phyloP scores from a whole-genome alignment of 2,888 invertebrate species.

The Chalcosyrphus nemorum region DNA sequence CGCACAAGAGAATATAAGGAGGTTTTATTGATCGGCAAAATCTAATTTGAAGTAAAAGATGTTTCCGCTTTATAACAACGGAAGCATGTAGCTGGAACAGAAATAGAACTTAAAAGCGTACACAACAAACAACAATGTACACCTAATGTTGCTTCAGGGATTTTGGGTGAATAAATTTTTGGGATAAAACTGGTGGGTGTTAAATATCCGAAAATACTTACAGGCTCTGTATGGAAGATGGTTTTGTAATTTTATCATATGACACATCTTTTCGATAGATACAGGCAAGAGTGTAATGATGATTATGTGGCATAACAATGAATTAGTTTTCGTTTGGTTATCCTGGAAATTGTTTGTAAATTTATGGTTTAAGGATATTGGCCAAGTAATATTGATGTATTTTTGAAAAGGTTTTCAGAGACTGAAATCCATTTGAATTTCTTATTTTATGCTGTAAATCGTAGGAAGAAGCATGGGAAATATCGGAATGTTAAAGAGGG shows the following conservation, averaged over 20 bases:
- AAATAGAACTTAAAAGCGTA: constrained; percentile 54
- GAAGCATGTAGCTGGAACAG: constrained; percentile 28
- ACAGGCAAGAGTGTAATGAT: neutral
- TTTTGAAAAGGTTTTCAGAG: neutral
- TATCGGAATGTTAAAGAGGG: too few relatives aligned
- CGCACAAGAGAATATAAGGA: neutral
- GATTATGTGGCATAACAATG: neutral
- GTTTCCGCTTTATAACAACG: constrained; percentile 42
- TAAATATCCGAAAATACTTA: constrained; percentile 34
- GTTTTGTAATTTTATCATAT: neutral
- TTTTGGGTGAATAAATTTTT: constrained; percentile 24
- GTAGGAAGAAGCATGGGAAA: too few relatives aligned
- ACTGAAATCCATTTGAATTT: too few relatives aligned
- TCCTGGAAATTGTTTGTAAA: neutral
- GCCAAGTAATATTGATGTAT: neutral
- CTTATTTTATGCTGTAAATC: too few relatives aligned
- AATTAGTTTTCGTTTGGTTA: neutral
- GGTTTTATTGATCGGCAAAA: constrained; percentile 51
- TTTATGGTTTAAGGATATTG: neutral
- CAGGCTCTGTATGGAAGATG: neutral
- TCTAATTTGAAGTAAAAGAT: constrained; percentile 41
- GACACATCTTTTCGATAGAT: neutral
- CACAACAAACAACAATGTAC: constrained; percentile 4
- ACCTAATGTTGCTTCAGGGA: constrained; percentile 29
- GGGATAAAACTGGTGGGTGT: constrained; percentile 32